Conservation (phyloP, 2,888 invertebrate genomes). For the Macropis europaea region DNA sequence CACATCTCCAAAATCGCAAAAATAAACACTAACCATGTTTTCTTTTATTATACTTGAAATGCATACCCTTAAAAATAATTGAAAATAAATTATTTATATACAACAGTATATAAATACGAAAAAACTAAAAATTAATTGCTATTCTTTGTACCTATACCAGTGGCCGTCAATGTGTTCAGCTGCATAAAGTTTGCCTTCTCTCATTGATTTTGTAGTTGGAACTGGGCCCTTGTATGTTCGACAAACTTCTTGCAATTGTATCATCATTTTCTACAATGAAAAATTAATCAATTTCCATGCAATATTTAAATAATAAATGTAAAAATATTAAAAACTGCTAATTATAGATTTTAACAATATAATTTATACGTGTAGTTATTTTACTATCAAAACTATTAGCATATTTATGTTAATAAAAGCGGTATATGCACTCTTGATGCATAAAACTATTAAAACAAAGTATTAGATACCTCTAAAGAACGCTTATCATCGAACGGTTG, state of each 20-base stretch:
- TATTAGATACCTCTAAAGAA: slow-evolving; percentile 54
- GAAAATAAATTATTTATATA: neutral
- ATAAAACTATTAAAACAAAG: neutral
- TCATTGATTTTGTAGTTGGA: slow-evolving; percentile 78
- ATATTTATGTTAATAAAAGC: too few species aligned
- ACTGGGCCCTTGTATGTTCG: slow-evolving; percentile 81
- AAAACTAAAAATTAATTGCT: slow-evolving; percentile 2
- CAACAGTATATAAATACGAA: neutral
- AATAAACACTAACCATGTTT: slow-evolving; percentile 83
- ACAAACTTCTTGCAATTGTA: slow-evolving; percentile 84
- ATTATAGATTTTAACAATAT: too few species aligned
- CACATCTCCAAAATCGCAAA: slow-evolving; percentile 85
- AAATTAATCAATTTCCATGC: neutral
- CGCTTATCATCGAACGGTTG: slow-evolving; percentile 65
- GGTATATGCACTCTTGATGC: too few species aligned
- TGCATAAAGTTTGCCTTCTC: slow-evolving; percentile 85
- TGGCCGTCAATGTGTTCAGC: slow-evolving; percentile 84
- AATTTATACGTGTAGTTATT: too few species aligned
- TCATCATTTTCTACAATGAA: slow-evolving; percentile 82
- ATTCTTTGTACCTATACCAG: slow-evolving; percentile 86
- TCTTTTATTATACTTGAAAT: slow-evolving; percentile 82
- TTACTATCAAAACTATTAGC: too few species aligned
- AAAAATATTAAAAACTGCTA: too few species aligned
- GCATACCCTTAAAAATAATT: slow-evolving; percentile 78
- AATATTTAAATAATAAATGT: too few species aligned